These are phyloP conservation scores for Caenorhabditis angaria DNA, from an alignment of 2,888 invertebrate species.

Conservation along the genomic window DNA sequence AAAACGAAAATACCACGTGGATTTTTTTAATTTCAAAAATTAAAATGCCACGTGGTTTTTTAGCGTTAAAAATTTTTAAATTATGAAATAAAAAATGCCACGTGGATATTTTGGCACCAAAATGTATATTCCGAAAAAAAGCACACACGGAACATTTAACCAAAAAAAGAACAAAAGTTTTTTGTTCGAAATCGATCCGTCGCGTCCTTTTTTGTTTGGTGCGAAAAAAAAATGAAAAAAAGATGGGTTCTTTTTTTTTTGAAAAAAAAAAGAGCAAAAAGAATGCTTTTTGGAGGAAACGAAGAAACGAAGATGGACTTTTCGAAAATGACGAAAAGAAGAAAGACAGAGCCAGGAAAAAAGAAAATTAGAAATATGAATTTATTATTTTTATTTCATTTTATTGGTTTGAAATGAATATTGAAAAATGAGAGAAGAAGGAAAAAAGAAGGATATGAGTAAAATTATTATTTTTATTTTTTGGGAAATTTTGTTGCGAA, in stretches of 20 bases:
- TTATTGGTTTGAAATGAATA: constrained; percentile 1
- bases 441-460: not conserved
- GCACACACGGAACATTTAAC: too few species aligned
- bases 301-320: constrained; percentile 6
- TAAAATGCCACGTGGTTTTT: too few species aligned
- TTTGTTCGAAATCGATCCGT: not conserved
- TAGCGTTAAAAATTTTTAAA: too few species aligned
- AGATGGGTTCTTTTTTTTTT: constrained; percentile 23
- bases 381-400: not conserved
- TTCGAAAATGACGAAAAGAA: too few species aligned
- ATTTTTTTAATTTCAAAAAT: too few species aligned
- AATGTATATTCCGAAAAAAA: too few species aligned
- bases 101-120: too few species aligned
- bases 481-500: too few species aligned
- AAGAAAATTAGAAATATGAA: constrained; percentile 3
- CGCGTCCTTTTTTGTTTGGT: too few species aligned
- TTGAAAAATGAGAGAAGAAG: not conserved
- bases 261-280: not conserved
- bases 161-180: not conserved
- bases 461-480: not conserved
- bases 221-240: constrained; percentile 11
- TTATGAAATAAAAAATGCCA: too few species aligned
- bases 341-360: too few species aligned
- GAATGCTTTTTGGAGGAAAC: not conserved
- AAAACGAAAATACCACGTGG: too few species aligned